Evolutionary conservation across 2,888 invertebrate genomes (phyloP), one percentile per base, ranked within the genome.

Genomic region (Drosophila hawaiiensis): DNA sequence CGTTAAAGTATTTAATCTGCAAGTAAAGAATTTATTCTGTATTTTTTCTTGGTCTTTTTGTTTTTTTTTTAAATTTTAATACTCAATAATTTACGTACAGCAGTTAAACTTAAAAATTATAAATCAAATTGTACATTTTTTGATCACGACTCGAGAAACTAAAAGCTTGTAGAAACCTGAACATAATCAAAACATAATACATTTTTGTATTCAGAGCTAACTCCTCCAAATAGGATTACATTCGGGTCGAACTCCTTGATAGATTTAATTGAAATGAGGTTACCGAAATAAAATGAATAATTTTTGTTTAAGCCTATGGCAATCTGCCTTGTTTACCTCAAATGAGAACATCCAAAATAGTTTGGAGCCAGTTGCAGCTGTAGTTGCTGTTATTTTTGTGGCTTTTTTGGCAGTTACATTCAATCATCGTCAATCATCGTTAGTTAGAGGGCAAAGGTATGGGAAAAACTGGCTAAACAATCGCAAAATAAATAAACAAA

Each of bases 361-460:
- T 55, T 59, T 52, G 47, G 39, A 43, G 31, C 28, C 59, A 49
- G 29, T 43, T 59, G 47, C 72, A 54, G 53, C 60, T 72, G 56
- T 19, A 41, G 55, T 19, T 58, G 50, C 28, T 64, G 39, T 56
- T 60, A 41, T 41, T 10, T 35, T n/a, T 54, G 67, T 31, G 52
- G 25, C 14, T n/a, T 35, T n/a, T 59, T 52, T 63, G 47, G 35
- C 53, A 58, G 69, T 62, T 55, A 47, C 66, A 60, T 68, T 78
- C 78, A 78, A 74, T 78, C 70, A 78, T 70, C 68, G 75, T 78
- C 78, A 78, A 78, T 78, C 78, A 78, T 73, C 47, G 67, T 78
- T 78, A 74, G 33, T 70, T 65, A 59, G 22, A 55, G 16, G n/a
- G 31, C 31, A 53, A 49, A 56, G 33, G 50, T 33, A 58, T 35